Conservation (phyloP, 2,797 vertebrate genomes). For the Anguilla anguilla region DNA sequence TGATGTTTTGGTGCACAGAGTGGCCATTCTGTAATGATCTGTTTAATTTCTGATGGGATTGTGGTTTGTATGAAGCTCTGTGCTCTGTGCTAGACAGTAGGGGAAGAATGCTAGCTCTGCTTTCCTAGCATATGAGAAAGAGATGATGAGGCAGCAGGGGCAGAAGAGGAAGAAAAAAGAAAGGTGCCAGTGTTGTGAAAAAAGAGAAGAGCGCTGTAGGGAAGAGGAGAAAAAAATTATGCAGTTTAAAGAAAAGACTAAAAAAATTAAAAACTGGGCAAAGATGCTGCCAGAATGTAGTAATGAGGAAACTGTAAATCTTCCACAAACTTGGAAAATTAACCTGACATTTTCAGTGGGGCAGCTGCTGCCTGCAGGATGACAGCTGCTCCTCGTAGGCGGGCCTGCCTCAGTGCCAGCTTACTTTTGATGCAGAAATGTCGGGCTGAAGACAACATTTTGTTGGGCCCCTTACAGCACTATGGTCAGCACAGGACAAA, state of each 20-base stretch:
- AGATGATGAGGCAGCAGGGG: neutral
- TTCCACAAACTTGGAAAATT: conserved; percentile 4
- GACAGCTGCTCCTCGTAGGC: conserved; percentile 2
- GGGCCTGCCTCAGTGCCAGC: conserved; percentile 38
- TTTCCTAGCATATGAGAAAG: neutral
- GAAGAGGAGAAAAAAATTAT: neutral
- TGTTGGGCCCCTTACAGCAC: conserved; percentile 42
- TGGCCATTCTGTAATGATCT: neutral
- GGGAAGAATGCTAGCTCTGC: neutral
- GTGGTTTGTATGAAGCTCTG: neutral
- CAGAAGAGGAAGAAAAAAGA: neutral
- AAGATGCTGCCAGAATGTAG: neutral
- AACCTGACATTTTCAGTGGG: conserved; percentile 18
- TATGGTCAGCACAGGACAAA: too few species aligned
- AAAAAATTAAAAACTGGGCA: neutral
- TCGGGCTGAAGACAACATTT: conserved; percentile 45
- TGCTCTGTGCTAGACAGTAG: neutral
- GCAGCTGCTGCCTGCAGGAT: neutral
- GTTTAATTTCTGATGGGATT: neutral
- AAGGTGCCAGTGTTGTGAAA: neutral
- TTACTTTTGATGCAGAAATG: conserved; percentile 50
- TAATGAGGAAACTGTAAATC: neutral
- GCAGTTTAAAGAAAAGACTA: neutral
- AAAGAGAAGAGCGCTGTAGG: neutral
- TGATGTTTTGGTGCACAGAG: neutral